Evolutionary conservation across 2,888 invertebrate genomes (phyloP), one percentile per base, ranked within the genome.

Genomic region (Spilarctia lutea): DNA sequence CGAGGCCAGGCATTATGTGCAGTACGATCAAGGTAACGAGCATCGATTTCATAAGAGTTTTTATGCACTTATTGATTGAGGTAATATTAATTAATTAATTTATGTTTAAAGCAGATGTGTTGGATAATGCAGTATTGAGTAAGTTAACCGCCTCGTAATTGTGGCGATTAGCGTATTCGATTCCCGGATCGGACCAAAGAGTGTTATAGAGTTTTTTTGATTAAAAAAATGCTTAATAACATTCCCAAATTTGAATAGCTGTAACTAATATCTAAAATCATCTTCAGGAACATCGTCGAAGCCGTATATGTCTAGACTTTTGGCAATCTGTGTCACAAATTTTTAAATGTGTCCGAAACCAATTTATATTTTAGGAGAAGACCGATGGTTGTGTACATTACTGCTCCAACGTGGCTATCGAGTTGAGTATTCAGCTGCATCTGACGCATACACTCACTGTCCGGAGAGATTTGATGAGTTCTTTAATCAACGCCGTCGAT

Each of bases 401-500:
- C 96, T 99, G 0, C 96, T 99, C 0, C 99, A 99, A 91, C 97
- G 98, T 83, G 99, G 99, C 0, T 99, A 98, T 89, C 96, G 98
- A 35, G 97, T 99, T 1, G 99, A 99, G 89, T 99, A 99, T 92
- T 98, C 98, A 0, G 99, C 99, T 0, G 99, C 99, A 0, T 98
- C 99, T 0, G 99, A 99, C 89, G 98, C 99, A 0, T 98, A 98
- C 93, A 99, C 99, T 0, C 99, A 99, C 90, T 98, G 99, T 45
- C 99, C 99, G 0, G 99, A 99, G 94, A 97, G 93, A 20, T 99
- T 99, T 92, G 97, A 97, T 82, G 99, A 99, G 91, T 99, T 99
- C 94, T 99, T 97, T 94, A 98, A 99, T 92, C 99, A 99, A 92
- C 97, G 99, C 24, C 97, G 99, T 24, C 97, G 99, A 63, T 99